Conservation (phyloP, 2,797 vertebrate genomes). For the Sebastolobus altivelis region DNA sequence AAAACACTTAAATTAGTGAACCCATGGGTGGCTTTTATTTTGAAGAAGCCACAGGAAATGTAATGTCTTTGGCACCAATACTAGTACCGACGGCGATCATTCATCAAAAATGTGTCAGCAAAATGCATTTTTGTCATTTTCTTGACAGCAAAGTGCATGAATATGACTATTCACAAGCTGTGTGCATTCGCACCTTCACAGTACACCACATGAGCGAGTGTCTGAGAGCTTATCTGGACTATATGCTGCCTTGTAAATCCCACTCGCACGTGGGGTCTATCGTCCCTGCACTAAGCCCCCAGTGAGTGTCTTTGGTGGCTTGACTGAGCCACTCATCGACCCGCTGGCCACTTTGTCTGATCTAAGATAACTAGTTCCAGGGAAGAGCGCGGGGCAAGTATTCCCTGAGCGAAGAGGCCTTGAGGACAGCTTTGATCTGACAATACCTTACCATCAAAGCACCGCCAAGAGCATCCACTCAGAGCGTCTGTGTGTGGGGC, state of each 20-base stretch:
- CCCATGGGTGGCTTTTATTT: not conserved
- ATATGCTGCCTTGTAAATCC: not conserved
- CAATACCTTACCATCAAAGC: slow-evolving; percentile 48
- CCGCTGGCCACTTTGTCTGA: slow-evolving; percentile 38
- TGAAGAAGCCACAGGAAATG: not conserved
- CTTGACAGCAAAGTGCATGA: too few species aligned
- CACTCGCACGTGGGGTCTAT: not conserved
- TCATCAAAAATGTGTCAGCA: too few species aligned
- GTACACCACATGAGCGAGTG: not conserved
- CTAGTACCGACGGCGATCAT: too few species aligned
- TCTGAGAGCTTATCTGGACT: slow-evolving; percentile 18
- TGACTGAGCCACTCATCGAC: slow-evolving; percentile 29
- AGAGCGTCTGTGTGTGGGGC: not conserved
- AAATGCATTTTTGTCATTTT: not conserved
- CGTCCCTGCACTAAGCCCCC: not conserved
- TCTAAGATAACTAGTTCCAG: slow-evolving; percentile 50
- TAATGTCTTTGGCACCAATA: not conserved
- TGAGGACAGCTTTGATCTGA: slow-evolving; percentile 58
- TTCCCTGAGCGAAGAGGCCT: slow-evolving; percentile 22
- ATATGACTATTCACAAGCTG: not conserved
- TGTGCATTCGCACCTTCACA: not conserved
- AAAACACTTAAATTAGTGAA: not conserved
- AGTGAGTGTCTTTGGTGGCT: slow-evolving; percentile 19
- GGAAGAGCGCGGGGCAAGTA: slow-evolving; percentile 12
- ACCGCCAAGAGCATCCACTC: slow-evolving; percentile 21